A percentile compares a stretch with the other conserved stretches of the same genome.
These are phyloP conservation scores for Lordiphosa clarofinis DNA, from an alignment of 1,140 invertebrate species.

Conservation along the genomic window DNA sequence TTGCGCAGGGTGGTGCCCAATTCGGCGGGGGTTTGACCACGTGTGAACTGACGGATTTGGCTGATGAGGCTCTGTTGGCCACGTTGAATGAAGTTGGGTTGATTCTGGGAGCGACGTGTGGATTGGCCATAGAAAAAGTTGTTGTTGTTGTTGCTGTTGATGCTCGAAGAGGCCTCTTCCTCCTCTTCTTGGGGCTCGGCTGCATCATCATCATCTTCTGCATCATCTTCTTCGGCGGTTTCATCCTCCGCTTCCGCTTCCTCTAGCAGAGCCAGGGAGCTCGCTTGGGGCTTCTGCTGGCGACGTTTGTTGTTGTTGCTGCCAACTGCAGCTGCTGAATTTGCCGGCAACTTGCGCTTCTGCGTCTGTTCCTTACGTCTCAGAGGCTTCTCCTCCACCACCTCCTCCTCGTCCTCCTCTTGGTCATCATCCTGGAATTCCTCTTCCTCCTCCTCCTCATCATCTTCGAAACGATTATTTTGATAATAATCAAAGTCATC, in stretches of 20 bases:
- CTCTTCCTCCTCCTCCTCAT: constrained; percentile 44
- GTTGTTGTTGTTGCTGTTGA: neutral
- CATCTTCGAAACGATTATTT: constrained; percentile 52
- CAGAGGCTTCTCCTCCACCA: too few species aligned
- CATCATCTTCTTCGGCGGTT: constrained; percentile 21
- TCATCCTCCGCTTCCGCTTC: constrained; percentile 34
- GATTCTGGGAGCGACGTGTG: constrained; percentile 50
- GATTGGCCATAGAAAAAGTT: constrained; percentile 25
- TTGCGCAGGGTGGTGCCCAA: constrained; percentile 41
- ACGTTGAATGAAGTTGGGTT: constrained; percentile 67
- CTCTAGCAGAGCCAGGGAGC: constrained; percentile 4
- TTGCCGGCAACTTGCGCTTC: too few species aligned
- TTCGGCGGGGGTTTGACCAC: constrained; percentile 59
- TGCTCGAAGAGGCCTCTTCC: constrained; percentile 22
- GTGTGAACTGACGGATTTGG: constrained; percentile 66
- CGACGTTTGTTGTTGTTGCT: constrained; percentile 31
- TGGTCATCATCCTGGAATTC: constrained; percentile 24
- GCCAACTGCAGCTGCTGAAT: constrained; percentile 6
- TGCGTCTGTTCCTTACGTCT: too few species aligned
- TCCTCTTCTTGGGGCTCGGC: constrained; percentile 21
- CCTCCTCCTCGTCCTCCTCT: constrained; percentile 25
- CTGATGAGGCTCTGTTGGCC: constrained; percentile 69
- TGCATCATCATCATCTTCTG: constrained; percentile 33
- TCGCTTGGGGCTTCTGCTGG: constrained; percentile 23
- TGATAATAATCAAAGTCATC: constrained; percentile 62